phyloP scores from a whole-genome alignment of 2,113 vertebrate species.

The Leptodactylus fuscus region DNA sequence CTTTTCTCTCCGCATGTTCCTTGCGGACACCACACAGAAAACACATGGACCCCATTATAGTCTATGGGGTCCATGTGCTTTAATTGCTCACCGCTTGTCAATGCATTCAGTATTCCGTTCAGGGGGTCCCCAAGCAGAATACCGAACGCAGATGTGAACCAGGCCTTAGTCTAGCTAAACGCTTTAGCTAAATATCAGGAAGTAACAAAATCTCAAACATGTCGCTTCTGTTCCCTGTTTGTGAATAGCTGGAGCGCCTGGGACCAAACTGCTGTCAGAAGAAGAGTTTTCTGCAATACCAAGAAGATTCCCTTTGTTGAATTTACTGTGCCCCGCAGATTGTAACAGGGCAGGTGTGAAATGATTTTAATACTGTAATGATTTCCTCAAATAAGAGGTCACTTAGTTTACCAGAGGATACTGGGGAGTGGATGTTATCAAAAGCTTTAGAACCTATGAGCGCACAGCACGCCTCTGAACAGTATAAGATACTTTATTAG shows the following conservation, averaged over 20 bases:
- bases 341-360: not conserved
- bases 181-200: no score
- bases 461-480: not conserved
- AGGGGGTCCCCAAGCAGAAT: no score
- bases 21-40: no score
- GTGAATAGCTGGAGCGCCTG: not conserved
- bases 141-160: no score
- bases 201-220: no score
- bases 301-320: not conserved
- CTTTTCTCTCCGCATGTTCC: no score
- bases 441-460: not conserved
- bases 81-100: no score
- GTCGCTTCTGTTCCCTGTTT: no score
- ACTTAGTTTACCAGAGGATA: conserved; percentile 24
- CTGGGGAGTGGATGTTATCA: conserved; percentile 1
- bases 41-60: no score
- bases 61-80: no score
- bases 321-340: not conserved
- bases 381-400: conserved; percentile 42
- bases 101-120: no score
- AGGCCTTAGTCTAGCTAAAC: no score
- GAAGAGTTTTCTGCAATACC: not conserved
- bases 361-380: conserved; percentile 38
- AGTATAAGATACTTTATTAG: conserved; percentile 33
- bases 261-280: not conserved